Base-by-base conservation (phyloP, 1,140 invertebrate genomes). In the Penaeus indicus region DNA sequence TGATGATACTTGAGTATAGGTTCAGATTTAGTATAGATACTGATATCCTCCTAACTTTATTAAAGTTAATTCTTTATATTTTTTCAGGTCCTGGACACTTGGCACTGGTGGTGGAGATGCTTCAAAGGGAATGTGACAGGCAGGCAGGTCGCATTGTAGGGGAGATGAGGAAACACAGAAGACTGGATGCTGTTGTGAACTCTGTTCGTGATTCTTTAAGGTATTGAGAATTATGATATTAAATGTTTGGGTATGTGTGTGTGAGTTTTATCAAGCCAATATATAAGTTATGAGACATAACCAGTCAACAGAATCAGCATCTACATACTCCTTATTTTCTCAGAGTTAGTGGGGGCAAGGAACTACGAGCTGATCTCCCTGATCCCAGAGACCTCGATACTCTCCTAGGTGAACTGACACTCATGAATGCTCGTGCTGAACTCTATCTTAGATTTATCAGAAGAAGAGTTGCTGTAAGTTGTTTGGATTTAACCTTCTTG, bases 331-430 rank as follows among this genome's bases (percentile, higher is more conserved):
- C 38, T 78, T 42, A 19, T 61, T 47, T 54, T 83, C 21, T 27
- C 60, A 81, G 85, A 13, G 79, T 27, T 25, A 61, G 82, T 60
- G 81, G 67, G 21, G 82, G 85, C 11, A 69, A 93, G 91, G 83
- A 94, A 81, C 94, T 32, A 25, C 19, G 86, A 54, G 64, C 27
- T 32, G 86, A 89, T 86, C 67, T 90, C 92, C 92, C 94, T 11
- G 96, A 98, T 93, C 96, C 98, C 0, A 96, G 97, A 92, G 96
- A 97, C 90, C 94, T 98, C 18, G 99, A 99, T 94, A 94, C 96
- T 0, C 93, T 98, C 10, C 95, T 99, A 32, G 96, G 95, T 25
- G 98, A 99, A 94, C 95, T 99, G 78, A 97, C 97, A 0, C 94
- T 99, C 27, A 96, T 99, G 92, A 98, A 98, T 93, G 96, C 97